Evolutionary conservation across 2,888 invertebrate genomes (phyloP), one percentile per base, ranked within the genome.

Genomic region (Dolomedes plantarius): DNA sequence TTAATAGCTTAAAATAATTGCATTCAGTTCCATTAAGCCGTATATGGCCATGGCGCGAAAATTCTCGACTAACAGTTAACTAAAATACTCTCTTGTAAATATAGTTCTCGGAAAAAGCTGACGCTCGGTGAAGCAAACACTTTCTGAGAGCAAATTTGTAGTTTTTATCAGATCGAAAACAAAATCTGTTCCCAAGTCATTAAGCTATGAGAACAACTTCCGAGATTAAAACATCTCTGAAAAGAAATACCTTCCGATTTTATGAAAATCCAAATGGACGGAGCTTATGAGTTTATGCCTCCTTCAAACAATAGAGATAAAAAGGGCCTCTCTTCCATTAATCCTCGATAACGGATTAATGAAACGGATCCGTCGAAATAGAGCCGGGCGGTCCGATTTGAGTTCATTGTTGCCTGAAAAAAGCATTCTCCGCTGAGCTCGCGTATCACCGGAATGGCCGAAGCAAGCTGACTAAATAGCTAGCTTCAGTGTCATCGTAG

Each of bases 361-460:
- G 69, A 73, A 74, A 74, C 50, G 68, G 31, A 68, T 74, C 41
- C 46, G 62, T 41, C 56, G 41, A 73, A 73, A 64, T 64, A 73
- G 16, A 50, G 67, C 41, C 50, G 80, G 23, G 6, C 50, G 41
- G 29, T 71, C 36, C 64, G 36, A 74, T 67, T 80, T 74, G 73
- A 56, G 56, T 75, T 75, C 73, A 68, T 68, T 56, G 73, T 67
- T 73, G 72, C 77, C 72, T 74, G 78, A 85, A 77, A 78, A 85
- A 36, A 73, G 69, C 78, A 74, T 78, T 85, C 39, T 67, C 29
- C 36, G 28, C 50, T n/a, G 32, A 79, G 73, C 62, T 86, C 74
- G 78, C 74, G 85, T 86, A 86, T 79, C 78, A 86, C 85, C 74
- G 79, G 36, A 76, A 83, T 79, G 39, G 85, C 79, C 69, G 69